Conservation (phyloP, 2,888 invertebrate species). For the Chironomus riparius region DNA sequence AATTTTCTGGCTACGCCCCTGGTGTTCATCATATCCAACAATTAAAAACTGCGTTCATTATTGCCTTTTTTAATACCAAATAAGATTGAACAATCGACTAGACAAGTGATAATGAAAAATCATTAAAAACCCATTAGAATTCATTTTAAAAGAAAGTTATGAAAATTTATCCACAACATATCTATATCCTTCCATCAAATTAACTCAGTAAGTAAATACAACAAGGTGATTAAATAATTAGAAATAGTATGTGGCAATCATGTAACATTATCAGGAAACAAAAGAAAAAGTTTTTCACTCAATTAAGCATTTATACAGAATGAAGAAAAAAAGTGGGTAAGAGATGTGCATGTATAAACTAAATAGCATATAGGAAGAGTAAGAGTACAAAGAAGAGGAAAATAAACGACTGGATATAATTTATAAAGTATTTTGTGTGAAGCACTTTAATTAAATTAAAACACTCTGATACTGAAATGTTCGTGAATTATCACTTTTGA, state of each 20-base stretch:
- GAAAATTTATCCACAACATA: no score
- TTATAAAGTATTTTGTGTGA: background rate
- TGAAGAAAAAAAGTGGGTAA: background rate
- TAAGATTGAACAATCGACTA: no score
- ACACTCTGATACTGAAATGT: background rate
- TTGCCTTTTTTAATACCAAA: no score
- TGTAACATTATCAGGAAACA: background rate
- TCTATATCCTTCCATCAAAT: no score
- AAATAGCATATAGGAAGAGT: background rate
- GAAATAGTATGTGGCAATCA: background rate
- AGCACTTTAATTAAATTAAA: conserved; percentile 23
- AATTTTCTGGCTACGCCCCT: no score
- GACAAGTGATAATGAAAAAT: no score
- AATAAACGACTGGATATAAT: background rate
- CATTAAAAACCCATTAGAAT: background rate
- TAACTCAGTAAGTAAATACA: no score
- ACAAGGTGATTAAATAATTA: background rate
- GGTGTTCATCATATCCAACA: no score
- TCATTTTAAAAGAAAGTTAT: no score
- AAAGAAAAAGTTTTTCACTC: conserved; percentile 17
- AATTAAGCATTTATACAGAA: conserved; percentile 12
- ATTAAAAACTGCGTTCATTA: no score
- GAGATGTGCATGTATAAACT: background rate
- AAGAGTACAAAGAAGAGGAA: background rate
- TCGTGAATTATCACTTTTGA: conserved; percentile 15